These are phyloP conservation scores for Pilophorus perplexus DNA, from an alignment of 2,888 invertebrate genomes.

Conservation along the genomic window DNA sequence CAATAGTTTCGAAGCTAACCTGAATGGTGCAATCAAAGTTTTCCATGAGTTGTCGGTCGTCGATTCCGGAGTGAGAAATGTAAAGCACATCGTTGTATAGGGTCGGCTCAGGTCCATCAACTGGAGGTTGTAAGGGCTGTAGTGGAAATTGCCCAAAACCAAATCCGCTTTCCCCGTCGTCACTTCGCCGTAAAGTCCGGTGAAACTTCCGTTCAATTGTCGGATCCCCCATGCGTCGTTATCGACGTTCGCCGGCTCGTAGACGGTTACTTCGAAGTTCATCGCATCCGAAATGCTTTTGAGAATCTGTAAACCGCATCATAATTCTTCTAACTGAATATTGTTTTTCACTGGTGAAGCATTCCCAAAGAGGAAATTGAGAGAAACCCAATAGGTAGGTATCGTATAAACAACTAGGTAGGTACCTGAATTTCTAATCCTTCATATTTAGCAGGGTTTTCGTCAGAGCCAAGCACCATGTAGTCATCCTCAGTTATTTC, in stretches of 20 bases:
- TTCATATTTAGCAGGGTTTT: conserved; percentile 43
- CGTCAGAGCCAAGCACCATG: conserved; percentile 26
- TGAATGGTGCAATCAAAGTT: conserved; percentile 75
- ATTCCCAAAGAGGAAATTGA: neutral
- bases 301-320: conserved; percentile 59
- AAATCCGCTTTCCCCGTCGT: conserved; percentile 65
- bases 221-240: conserved; percentile 67
- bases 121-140: conserved; percentile 66
- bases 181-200: conserved; percentile 70
- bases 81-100: conserved; percentile 78
- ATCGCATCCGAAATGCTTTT: conserved; percentile 65
- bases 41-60: conserved; percentile 80
- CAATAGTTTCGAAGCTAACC: too few species aligned
- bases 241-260: conserved; percentile 62
- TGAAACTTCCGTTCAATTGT: conserved; percentile 63
- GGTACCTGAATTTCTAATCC: conserved; percentile 70
- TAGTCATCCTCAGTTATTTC: conserved; percentile 43
- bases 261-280: conserved; percentile 68
- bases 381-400: neutral
- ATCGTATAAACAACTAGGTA: neutral
- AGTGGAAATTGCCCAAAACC: conserved; percentile 74
- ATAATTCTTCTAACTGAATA: too few species aligned
- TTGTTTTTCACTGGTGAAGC: neutral
- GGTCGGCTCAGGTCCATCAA: conserved; percentile 72
- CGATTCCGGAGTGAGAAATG: conserved; percentile 79